Percentiles rank a stretch among this genome's conserved stretches.
Conservation (phyloP, 2,888 invertebrate genomes). For the Carpatolechia fugitivella region DNA sequence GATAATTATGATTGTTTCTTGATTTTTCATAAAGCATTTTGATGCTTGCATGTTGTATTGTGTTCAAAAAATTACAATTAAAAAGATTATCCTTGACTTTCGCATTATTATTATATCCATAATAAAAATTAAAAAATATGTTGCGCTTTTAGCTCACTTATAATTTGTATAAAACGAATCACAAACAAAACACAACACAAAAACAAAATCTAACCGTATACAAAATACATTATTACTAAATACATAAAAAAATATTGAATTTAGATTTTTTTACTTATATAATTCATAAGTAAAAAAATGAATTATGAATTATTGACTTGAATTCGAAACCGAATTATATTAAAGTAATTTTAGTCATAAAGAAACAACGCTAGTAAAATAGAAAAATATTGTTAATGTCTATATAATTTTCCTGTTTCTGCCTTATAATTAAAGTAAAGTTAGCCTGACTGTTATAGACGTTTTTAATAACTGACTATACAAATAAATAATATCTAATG, state of each 20-base stretch:
- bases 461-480: too few relatives aligned
- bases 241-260: background rate
- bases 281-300: too few relatives aligned
- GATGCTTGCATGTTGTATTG: slow-evolving; percentile 80
- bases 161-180: background rate
- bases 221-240: background rate
- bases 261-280: too few relatives aligned
- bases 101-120: slow-evolving; percentile 19
- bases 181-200: background rate
- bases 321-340: too few relatives aligned
- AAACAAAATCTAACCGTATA: background rate
- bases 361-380: too few relatives aligned
- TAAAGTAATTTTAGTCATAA: too few relatives aligned
- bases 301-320: too few relatives aligned
- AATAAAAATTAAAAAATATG: background rate
- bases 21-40: slow-evolving; percentile 75
- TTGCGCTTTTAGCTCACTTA: background rate
- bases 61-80: slow-evolving; percentile 78
- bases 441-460: too few relatives aligned
- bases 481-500: too few relatives aligned
- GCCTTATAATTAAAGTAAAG: too few relatives aligned
- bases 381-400: too few relatives aligned
- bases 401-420: too few relatives aligned
- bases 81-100: slow-evolving; percentile 62
- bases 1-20: slow-evolving; percentile 69